Evolutionary conservation across 2,797 vertebrate species (phyloP), one percentile per base, ranked within the genome.

Genomic region (Enteromius argenteus): DNA sequence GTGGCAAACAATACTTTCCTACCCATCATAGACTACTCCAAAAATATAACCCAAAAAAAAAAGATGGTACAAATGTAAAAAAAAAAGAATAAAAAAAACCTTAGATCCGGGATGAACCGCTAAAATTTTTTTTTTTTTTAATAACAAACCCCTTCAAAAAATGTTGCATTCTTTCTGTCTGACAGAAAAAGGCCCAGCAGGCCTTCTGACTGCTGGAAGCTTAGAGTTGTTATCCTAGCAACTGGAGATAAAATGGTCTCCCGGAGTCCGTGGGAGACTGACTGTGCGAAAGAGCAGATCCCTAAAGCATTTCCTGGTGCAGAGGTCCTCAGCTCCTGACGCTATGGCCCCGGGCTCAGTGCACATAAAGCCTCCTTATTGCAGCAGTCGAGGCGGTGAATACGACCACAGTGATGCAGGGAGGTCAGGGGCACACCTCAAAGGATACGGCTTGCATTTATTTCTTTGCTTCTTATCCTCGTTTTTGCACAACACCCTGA

Each of bases 221-320:
- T 92, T 81, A 89, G 85, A 82, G 88, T 90, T 92, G 89, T 93
- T 93, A 92, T 93, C 91, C 87, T 88, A 92, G 89, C 91, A 91
- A 93, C 90, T 89, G 82, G 89, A 93, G 93, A 94, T 93, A 91
- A 92, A 93, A 76, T 84, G 73, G 84, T 92, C 91, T 93, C 90
- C 83, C 78, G 67, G 89, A 91, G 92, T 92, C 91, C 80, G 91
- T 92, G 91, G 91, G 89, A 92, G 91, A 90, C 86, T 87, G 85
- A 89, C 85, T 89, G 89, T 89, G 90, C 86, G 86, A 91, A 87
- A 90, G 90, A 90, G 90, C 90, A 91, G 89, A 89, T 92, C 92
- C 94, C 91, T 56, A 49, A 90, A 92, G 93, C 90, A 85, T 92
- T 93, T 94, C 92, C 92, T 92, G 92, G 87, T 94, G 92, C 92